Evolutionary conservation across 2,888 invertebrate species (phyloP).

Genomic region (Lycocerus yunnanus): DNA sequence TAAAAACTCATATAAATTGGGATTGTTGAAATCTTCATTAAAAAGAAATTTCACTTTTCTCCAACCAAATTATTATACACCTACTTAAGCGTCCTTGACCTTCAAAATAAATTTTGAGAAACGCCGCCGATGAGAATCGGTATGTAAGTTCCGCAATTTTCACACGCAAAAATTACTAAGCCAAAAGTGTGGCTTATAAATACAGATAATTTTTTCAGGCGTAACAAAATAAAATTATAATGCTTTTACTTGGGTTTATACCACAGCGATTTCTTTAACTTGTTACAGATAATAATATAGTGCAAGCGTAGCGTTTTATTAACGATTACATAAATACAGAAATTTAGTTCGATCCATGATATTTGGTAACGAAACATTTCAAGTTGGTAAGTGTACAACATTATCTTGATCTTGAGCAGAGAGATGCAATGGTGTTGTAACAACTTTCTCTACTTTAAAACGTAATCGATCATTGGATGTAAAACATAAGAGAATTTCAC

Average conservation of each 20-base stretch:
- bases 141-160: background rate
- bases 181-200: background rate
- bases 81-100: background rate
- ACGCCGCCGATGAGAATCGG: background rate
- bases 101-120: background rate
- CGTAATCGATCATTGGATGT: background rate
- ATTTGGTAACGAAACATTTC: background rate
- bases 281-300: background rate
- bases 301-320: background rate
- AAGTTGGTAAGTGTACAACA: background rate
- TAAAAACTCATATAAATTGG: too few relatives aligned
- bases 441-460: background rate
- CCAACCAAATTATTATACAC: background rate
- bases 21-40: background rate
- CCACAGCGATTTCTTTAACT: background rate
- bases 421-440: background rate
- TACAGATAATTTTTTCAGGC: background rate
- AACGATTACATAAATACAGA: background rate
- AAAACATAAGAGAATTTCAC: background rate
- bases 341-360: background rate
- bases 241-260: background rate
- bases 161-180: background rate
- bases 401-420: background rate
- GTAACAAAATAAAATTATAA: background rate
- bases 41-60: background rate